Evolutionary conservation across 2,113 vertebrate genomes (phyloP), one percentile per base, ranked within the genome.

Genomic region (Alaudala cheleensis): DNA sequence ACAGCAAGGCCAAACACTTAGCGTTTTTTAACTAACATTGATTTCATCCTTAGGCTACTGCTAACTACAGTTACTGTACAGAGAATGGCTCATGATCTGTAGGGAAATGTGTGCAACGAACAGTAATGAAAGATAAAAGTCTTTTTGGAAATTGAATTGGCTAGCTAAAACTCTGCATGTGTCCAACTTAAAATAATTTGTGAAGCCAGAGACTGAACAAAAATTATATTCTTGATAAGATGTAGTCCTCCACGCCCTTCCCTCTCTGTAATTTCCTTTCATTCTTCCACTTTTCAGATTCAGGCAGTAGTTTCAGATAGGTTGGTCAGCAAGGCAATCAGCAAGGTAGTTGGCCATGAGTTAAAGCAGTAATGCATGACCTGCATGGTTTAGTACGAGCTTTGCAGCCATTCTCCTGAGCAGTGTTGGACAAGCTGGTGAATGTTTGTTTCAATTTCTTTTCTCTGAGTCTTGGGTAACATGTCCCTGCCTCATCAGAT

Each of bases 211-310:
- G 39, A 17, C 42, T 57, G 89, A 81, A 78, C 13, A 78, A 77
- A 90, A 95, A 67, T 50, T 24, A 49, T 57, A 7, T 37, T 81
- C 40, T 81, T 79, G 90, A 70, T 94, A 90, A 92, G n/a, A 45
- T 1, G 0, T 26, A 74, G 40, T 39, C 26, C n/a, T 82, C 44
- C 76, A 77, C 70, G 40, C 74, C 78, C 54, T 91, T 86, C 77
- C 86, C 86, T 83, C 64, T 90, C 42, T 81, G 81, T 65, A 51
- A 81, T 95, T 97, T 95, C 93, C 93, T 94, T 83, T 40, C 53
- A 92, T 97, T 96, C 81, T 97, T 93, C 60, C 23, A 50, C n/a
- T 86, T 82, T 60, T 40, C 83, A 78, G 12, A 62, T 72, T 83
- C 1, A 10, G 50, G 51, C 9, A 44, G 12, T 33, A 66, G n/a